Percentiles rank a stretch among this genome's conserved stretches.
phyloP scores from a whole-genome alignment of 2,797 vertebrate species.

The Chromobotia macracanthus region DNA sequence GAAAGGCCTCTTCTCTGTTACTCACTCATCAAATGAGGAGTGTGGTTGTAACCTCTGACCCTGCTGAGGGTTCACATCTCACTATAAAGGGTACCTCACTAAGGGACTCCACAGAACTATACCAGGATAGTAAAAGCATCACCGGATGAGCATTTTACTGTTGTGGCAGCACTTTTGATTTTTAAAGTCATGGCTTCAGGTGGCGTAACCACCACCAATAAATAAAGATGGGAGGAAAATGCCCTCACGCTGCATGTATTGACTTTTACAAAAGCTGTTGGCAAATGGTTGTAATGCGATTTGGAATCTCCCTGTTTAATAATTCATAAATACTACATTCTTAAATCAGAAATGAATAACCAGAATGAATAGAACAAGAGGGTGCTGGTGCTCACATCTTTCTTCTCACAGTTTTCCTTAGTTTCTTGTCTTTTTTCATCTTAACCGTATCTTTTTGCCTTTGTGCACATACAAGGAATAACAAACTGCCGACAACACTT shows the following conservation, averaged over 20 bases:
- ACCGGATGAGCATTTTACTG: not conserved
- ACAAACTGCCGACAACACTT: not conserved
- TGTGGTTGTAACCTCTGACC: conserved; percentile 43
- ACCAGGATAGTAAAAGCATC: not conserved
- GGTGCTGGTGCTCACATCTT: not conserved
- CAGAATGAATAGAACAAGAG: not conserved
- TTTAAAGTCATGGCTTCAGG: conserved; percentile 6
- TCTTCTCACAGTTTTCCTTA: not conserved
- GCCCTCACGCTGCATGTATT: not conserved
- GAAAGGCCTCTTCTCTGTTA: conserved; percentile 10
- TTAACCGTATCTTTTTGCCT: not conserved
- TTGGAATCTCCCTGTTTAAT: not conserved
- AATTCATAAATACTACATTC: not conserved
- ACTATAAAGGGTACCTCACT: conserved; percentile 20
- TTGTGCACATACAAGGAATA: not conserved
- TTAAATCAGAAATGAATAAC: not conserved
- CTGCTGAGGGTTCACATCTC: conserved; percentile 23
- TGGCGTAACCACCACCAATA: not conserved
- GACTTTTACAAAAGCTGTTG: conserved; percentile 6
- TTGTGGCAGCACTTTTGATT: conserved; percentile 7
- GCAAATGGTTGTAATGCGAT: not conserved
- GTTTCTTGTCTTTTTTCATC: not conserved
- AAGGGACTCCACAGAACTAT: conserved; percentile 27
- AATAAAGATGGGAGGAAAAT: not conserved
- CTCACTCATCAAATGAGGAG: conserved; percentile 50